These are phyloP conservation scores for Oryzias celebensis DNA, from an alignment of 2,113 vertebrate genomes.

Conservation along the genomic window DNA sequence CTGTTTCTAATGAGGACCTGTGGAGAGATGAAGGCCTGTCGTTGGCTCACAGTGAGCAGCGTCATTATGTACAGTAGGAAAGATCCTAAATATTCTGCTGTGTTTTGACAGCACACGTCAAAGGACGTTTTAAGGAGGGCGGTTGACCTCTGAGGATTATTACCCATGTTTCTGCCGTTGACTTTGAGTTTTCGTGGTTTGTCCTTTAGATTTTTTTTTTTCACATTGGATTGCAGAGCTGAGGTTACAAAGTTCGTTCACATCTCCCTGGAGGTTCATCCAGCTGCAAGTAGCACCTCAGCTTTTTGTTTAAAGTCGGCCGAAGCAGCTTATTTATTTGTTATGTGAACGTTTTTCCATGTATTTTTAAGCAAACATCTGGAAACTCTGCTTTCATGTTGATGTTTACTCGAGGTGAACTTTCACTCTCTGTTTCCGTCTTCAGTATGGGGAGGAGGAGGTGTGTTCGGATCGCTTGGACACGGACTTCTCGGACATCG, in stretches of 20 bases:
- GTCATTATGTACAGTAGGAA: slow-evolving; percentile 42
- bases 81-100: slow-evolving; percentile 37
- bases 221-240: no score
- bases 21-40: slow-evolving; percentile 52
- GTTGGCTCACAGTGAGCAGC: slow-evolving; percentile 37
- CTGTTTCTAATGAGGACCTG: slow-evolving; percentile 59
- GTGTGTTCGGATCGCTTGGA: slow-evolving; percentile 90
- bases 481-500: slow-evolving; percentile 93
- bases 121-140: slow-evolving; percentile 21
- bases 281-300: slow-evolving; percentile 41
- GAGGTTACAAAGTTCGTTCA: background rate
- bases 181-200: no score
- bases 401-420: slow-evolving; percentile 40
- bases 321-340: background rate
- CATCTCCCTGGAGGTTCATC: slow-evolving; percentile 7
- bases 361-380: slow-evolving; percentile 18
- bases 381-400: slow-evolving; percentile 25
- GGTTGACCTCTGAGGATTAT: slow-evolving; percentile 4
- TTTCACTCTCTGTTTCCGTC: slow-evolving; percentile 43
- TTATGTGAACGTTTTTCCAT: slow-evolving; percentile 8
- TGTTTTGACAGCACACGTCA: slow-evolving; percentile 33
- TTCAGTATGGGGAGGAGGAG: slow-evolving; percentile 87
- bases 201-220: no score
- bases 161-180: slow-evolving; percentile 7
- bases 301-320: background rate